Base-by-base conservation (phyloP, 2,113 vertebrate species). In the Tringa solitaria region DNA sequence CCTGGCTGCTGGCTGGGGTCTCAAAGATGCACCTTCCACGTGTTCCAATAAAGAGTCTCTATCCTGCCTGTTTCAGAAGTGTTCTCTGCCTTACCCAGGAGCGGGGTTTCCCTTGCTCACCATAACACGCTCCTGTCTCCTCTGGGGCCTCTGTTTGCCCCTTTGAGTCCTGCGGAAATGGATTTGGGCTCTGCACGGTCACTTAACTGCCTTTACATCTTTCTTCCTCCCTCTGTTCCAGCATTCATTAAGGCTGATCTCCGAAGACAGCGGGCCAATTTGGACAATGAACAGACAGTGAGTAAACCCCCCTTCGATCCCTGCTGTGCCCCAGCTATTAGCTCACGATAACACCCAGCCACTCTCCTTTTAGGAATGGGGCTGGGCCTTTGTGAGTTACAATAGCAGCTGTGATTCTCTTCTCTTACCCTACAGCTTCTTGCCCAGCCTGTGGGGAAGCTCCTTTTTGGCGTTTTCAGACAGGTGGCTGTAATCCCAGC, bases 201-300 rank as follows among this genome's bases (percentile, higher is more conserved):
- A 81, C 23, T 88, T 84, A 69, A 80, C 64, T 95, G 64, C 72
- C 64, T 90, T 92, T n/a, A 85, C 46, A 17, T 80, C 23, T 94
- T 35, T 97, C 56, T 90, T 70, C 30, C 60, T 92, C 50, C 68
- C 39, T 79, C n/a, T 91, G 12, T 90, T 46, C 60, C 97, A 99
- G 99, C 94, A 63, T 98, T 99, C 69, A 99, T 99, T 94, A 99
- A 98, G 96, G 97, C 99, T 7, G 99, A 99, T 89, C 99, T 99
- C 43, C 98, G 98, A 82, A 98, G 99, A 89, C 99, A 99, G 84
- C 98, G 96, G 82, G 99, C 99, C 84, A 99, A 99, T 97, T 89
- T 96, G 84, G 95, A 97, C 79, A 92, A 56, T 35, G 79, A 97
- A 45, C 93, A 97, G 60, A 97, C 94, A 54, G 99, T 99, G 96